Evolutionary conservation across 2,113 vertebrate genomes (phyloP), one percentile per base, ranked within the genome.

Genomic region (Corythornis madagascariensis): DNA sequence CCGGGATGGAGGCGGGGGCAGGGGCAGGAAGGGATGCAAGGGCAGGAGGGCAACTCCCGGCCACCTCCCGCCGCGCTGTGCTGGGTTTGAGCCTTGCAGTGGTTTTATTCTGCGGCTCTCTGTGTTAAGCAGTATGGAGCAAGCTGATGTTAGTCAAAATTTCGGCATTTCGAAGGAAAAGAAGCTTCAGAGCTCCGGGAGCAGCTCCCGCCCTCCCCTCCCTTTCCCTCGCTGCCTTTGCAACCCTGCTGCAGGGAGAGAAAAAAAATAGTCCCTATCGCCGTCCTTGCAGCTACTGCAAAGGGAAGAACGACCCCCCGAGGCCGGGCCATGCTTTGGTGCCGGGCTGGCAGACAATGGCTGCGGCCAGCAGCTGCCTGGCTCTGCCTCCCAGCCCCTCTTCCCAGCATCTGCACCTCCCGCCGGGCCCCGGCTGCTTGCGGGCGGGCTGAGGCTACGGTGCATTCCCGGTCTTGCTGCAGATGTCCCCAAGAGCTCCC

Each of bases 311-410:
- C 13, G 59, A 53, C n/a, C 47, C 33, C 9, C 43, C 18, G 2
- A 47, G 47, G 38, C 77, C 61, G 4, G 42, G 81, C 81, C 88
- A 18, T 3, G 77, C 63, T 55, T 15, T 43, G 73, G 55, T 55
- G 67, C 31, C 24, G 59, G 55, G 14, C 90, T 50, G 31, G 85
- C 89, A 91, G 83, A 93, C 95, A 94, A 94, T 90, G 48, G 87
- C 79, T 33, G 7, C 33, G 71, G 70, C 10, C 74, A 56, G 79
- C 8, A 19, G 47, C 85, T 13, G 67, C 33, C 60, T 29, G 47
- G 70, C 70, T 42, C 66, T 19, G 50, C n/a, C 43, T 42, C 55
- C 45, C 42, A 6, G 33, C 29, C 52, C 72, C 26, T 7, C 65
- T 89, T 48, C 42, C 22, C 71, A 43, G 40, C 60, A 18, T 24